Base-by-base conservation (phyloP, 30 jellyfish, hydroid and myxozoan species). In the Aurelia aurita region DNA sequence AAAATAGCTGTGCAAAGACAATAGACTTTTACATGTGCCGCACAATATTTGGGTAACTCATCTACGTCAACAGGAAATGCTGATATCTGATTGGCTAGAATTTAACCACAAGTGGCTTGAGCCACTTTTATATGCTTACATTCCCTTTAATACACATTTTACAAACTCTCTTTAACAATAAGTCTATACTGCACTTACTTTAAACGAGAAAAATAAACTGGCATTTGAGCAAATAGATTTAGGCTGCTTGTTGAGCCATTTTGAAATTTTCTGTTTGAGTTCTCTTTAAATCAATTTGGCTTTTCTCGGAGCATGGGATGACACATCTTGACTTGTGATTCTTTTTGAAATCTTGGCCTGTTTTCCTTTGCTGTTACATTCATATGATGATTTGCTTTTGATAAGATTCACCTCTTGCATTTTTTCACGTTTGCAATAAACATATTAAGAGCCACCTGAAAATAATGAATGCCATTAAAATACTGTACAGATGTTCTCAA, bases 291-390 rank as follows among this genome's bases (percentile, higher is more conserved):
- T 59, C 72, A 59, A 59, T 29, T 59, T 59, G 72, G 72, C 72
- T 35, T 59, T 59, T n/a, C 16, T 59, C 72, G 5, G 72, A 45
- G 32, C 25, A 46, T 70, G 64, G 45, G 66, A 70, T 70, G 82
- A 70, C 82, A 25, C 82, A 70, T 39, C 82, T 70, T 16, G 29
- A 59, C 35, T 59, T 59, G 72, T 29, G 29, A 59, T 59, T n/a
- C 72, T 59, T 15, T 59, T 59, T 20, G 72, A n/a, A 59, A 59
- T 29, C 16, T 59, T 8, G 5, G 72, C 72, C 72, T 59, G 72
- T n/a, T 59, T 59, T 59, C 16, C 72, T n/a, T 20, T 59, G 32
- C 72, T 59, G 72, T 29, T 35, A 10, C 72, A 20, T 3, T 59
- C 25, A 59, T 20, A 13, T 59, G 31, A 20, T 59, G 72, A 15